Evolutionary conservation across 1,140 invertebrate genomes (phyloP), one percentile per base, ranked within the genome.

Genomic region (Camponotus pennsylvanicus): DNA sequence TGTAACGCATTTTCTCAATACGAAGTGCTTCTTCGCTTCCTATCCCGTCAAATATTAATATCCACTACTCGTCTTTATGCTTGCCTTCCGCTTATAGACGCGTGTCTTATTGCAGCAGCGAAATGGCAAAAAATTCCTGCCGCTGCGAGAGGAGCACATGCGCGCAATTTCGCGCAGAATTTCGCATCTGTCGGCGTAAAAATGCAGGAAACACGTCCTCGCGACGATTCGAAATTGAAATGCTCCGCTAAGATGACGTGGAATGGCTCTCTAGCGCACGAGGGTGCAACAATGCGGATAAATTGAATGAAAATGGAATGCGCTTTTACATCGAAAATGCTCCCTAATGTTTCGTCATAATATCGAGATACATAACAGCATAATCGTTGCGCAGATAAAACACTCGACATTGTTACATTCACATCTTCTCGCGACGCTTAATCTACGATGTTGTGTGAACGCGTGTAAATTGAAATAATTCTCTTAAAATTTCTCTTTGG

Each of bases 21-120:
- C 79, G 69, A 37, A 73, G 79, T 73, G 79, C 79, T 49, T 69
- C n/a, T 75, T 61, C 40, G 59, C 32, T 45, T 83, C 52, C 11
- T 61, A 59, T 42, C 79, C 79, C 79, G 79, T 83, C 79, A 83
- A 83, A 83, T 83, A 83, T 83, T 83, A 83, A 83, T 83, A 83
- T 83, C 79, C 69, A 82, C 79, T 75, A 55, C 79, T 73, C 79
- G 67, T 83, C 79, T 75, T 83, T 83, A 83, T 83, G 55, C 79
- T 83, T 75, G 69, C 79, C 37, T 83, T 83, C 69, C 79, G 55
- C 79, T 83, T 75, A 83, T 83, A 83, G 79, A 83, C 79, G 79
- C 79, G 69, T 75, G 69, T 83, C 79, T 83, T 83, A 83, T 83
- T 83, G 79, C 79, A 37, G 55, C 15, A 18, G 79, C 11, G 27